These are phyloP conservation scores for Xestia rhomboidea DNA, from an alignment of 2,888 invertebrate genomes.

Conservation along the genomic window DNA sequence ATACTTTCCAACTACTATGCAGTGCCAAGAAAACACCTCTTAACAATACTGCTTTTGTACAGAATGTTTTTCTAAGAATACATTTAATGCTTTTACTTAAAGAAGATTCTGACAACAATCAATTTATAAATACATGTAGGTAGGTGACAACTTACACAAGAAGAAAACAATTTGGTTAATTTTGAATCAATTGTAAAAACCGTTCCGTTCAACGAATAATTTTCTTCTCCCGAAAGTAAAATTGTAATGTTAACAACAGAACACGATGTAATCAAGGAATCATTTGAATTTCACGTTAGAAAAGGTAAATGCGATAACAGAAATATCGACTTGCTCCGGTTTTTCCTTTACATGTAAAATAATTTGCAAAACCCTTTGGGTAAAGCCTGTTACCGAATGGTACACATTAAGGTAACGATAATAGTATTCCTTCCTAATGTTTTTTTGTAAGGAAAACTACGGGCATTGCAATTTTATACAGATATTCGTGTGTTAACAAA, in stretches of 20 bases:
- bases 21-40: slow-evolving; percentile 4
- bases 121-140: background rate
- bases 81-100: slow-evolving; percentile 12
- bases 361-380: slow-evolving; percentile 43
- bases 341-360: slow-evolving; percentile 39
- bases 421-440: slow-evolving; percentile 26
- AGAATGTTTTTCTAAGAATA: slow-evolving; percentile 14
- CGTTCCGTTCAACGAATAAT: background rate
- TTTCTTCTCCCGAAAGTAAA: slow-evolving; percentile 1
- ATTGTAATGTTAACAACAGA: slow-evolving; percentile 38
- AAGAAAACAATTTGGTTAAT: background rate
- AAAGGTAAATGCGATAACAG: slow-evolving; percentile 28
- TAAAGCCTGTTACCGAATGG: slow-evolving; percentile 38
- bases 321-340: slow-evolving; percentile 34
- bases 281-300: slow-evolving; percentile 34
- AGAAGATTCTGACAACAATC: background rate
- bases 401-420: slow-evolving; percentile 26
- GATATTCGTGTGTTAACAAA: background rate
- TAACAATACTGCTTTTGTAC: slow-evolving; percentile 33
- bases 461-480: slow-evolving; percentile 27
- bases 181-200: slow-evolving; percentile 3
- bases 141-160: background rate
- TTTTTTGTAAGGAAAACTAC: slow-evolving; percentile 21
- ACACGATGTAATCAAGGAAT: slow-evolving; percentile 36
- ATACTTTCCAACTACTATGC: background rate